phyloP scores from a whole-genome alignment of 2,113 vertebrate species.

The Microcebus jonahi region DNA sequence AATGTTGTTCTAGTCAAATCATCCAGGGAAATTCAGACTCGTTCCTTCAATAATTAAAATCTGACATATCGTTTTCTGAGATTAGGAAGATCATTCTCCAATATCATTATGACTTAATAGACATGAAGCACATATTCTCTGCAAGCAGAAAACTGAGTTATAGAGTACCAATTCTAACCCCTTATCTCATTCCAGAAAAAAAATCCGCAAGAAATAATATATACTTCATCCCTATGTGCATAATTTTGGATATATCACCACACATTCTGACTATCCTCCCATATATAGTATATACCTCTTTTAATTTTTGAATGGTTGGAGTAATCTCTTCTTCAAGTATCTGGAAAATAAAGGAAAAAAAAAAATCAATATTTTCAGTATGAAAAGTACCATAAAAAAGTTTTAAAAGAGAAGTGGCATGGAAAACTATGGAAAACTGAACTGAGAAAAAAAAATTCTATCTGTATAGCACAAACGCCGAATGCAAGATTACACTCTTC shows the following conservation, averaged over 20 bases:
- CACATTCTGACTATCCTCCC: neutral
- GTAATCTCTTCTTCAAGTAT: conserved; percentile 95
- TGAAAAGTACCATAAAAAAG: neutral
- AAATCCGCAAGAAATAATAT: neutral
- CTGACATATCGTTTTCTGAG: neutral
- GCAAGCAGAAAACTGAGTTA: neutral
- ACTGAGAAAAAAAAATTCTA: neutral
- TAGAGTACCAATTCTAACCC: neutral
- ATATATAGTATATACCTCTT: conserved; percentile 87
- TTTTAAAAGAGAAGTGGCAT: neutral
- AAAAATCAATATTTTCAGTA: conserved; percentile 37
- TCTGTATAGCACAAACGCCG: neutral
- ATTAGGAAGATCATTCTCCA: neutral
- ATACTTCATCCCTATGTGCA: neutral
- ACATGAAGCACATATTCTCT: neutral
- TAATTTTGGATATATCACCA: neutral
- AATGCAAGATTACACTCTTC: neutral
- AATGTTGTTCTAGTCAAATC: conserved; percentile 15
- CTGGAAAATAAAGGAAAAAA: conserved; percentile 83
- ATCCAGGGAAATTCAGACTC: conserved; percentile 7
- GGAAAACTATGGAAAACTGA: neutral
- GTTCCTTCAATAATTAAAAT: conserved; percentile 4
- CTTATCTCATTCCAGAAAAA: neutral
- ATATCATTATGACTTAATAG: neutral
- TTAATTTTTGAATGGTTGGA: conserved; percentile 94